Base-by-base conservation (phyloP, 2,888 invertebrate genomes). In the Desoria tigrina region DNA sequence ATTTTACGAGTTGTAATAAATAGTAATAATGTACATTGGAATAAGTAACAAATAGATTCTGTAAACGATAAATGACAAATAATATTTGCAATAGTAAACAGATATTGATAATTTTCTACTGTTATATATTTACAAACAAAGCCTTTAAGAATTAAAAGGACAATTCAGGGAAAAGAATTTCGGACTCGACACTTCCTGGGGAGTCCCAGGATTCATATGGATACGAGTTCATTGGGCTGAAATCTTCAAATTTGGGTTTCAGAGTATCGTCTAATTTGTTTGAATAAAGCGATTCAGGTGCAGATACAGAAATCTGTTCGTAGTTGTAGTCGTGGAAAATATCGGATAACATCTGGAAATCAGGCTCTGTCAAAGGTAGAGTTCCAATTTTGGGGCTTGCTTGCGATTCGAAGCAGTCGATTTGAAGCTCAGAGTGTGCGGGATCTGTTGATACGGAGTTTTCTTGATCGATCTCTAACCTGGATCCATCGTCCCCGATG, bases 151-250 rank as follows among this genome's bases (percentile, higher is more conserved):
- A n/a, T 32, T 32, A 32, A 32, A 32, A 21, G 11, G 57, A 18
- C n/a, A 59, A 23, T 16, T 59, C 59, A 18, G 59, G 59, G 18
- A 59, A 59, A 11, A 59, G 24, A 24, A 14, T 21, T 23, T 59
- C 59, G 11, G 59, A 42, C 18, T 59, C 45, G n/a, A 59, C 59
- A 27, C 59, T 59, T 59, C 49, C 59, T 18, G 59, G 59, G 18
- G 59, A 59, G 16, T 49, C 50, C 59, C 59, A 59, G 11, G 59
- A 27, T 26, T 59, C 59, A 21, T 59, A 59, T 7, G 45, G 49
- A 27, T 59, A 45, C 6, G 45, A 49, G 18, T 49, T 28, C 27
- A 49, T n/a, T 2, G 37, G 16, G 23, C 23, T 42, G 23, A 42
- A 37, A 16, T 42, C 56, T 45, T 45, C 21, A 16, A 16, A 6